Conservation (phyloP, 2,113 vertebrate species). For the Scomber japonicus region DNA sequence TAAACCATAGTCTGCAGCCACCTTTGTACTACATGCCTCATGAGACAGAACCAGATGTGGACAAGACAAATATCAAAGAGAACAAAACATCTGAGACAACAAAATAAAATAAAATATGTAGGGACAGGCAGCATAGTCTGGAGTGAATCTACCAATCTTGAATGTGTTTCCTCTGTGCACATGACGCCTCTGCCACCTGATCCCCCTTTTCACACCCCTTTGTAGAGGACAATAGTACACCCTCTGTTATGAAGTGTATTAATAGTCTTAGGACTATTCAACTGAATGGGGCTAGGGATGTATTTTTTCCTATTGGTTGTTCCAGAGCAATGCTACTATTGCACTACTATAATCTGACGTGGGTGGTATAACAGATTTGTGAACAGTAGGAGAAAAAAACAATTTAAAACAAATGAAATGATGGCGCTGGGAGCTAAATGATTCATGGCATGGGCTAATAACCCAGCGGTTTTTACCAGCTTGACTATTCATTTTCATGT, state of each 20-base stretch:
- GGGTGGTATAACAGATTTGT: conserved; percentile 57
- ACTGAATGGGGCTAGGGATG: not conserved
- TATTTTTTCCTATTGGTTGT: conserved; percentile 11
- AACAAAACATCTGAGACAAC: not conserved
- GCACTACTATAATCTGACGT: conserved; percentile 14
- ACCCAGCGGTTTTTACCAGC: conserved; percentile 33
- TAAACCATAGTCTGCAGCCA: conserved; percentile 65
- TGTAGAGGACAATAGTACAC: not conserved
- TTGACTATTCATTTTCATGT: conserved; percentile 52
- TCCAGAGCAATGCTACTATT: conserved; percentile 1
- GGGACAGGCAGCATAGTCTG: not conserved
- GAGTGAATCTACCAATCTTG: conserved; percentile 8
- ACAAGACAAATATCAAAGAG: conserved; percentile 19
- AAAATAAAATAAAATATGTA: not conserved
- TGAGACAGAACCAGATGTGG: conserved; percentile 44
- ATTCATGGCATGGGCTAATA: conserved; percentile 56
- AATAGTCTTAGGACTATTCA: not conserved
- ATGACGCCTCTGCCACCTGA: conserved; percentile 11
- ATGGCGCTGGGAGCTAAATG: conserved; percentile 55
- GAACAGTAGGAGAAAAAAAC: conserved; percentile 46
- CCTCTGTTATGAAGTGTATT: not conserved
- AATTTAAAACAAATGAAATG: conserved; percentile 50
- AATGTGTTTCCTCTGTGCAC: not conserved
- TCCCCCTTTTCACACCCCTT: not conserved
- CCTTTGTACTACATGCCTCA: conserved; percentile 28